Evolutionary conservation across 2,797 vertebrate species (phyloP).

Genomic region (Naso thynnoides): DNA sequence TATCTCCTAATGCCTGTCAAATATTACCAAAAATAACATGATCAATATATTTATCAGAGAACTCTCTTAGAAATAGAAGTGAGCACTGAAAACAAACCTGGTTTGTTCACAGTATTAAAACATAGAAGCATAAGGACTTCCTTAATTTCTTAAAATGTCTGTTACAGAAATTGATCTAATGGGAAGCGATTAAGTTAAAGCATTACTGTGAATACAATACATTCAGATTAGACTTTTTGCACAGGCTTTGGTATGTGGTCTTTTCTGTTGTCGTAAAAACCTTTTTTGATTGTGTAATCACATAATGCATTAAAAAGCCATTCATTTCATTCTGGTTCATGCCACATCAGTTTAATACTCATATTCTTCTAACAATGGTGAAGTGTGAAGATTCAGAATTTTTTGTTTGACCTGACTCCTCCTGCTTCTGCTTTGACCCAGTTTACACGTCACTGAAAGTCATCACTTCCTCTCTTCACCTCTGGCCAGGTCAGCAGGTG

Average conservation of each 20-base stretch:
- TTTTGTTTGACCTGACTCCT: constrained; percentile 17
- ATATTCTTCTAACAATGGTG: background rate
- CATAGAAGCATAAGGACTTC: background rate
- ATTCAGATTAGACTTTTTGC: background rate
- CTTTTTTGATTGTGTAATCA: background rate
- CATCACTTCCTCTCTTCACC: constrained; percentile 59
- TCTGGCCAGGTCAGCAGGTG: constrained; percentile 44
- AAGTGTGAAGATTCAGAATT: background rate
- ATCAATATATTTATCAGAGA: no score
- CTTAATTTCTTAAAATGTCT: background rate
- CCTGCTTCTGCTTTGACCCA: constrained; percentile 59
- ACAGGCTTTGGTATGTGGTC: background rate
- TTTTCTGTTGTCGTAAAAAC: background rate
- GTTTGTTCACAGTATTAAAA: background rate
- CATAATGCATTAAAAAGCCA: background rate
- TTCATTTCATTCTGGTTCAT: background rate
- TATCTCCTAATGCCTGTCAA: no score
- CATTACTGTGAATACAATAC: background rate
- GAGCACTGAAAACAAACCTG: background rate
- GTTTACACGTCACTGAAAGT: constrained; percentile 48
- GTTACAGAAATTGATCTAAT: background rate
- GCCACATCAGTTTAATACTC: background rate
- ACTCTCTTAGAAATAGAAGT: no score
- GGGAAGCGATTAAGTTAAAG: background rate
- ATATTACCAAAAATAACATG: no score